These are phyloP conservation scores for Eurois occulta DNA, from an alignment of 2,888 invertebrate genomes.

Conservation along the genomic window DNA sequence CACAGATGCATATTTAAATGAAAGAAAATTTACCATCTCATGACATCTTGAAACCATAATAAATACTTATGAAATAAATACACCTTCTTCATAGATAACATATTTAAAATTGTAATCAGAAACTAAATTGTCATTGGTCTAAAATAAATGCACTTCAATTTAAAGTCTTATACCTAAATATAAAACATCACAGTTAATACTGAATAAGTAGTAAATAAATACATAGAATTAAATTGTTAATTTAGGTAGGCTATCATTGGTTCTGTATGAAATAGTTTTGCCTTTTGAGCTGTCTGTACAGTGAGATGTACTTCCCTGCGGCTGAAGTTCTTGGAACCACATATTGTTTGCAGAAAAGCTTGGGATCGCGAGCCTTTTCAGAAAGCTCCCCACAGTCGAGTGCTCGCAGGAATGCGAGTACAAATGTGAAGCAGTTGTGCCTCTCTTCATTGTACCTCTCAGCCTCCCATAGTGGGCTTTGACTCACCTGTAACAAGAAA, in stretches of 20 bases:
- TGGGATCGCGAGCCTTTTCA: slow-evolving; percentile 92
- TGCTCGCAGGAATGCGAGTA: slow-evolving; percentile 94
- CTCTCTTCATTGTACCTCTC: slow-evolving; percentile 93
- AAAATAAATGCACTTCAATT: slow-evolving; percentile 88
- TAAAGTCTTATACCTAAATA: slow-evolving; percentile 83
- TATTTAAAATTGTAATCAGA: slow-evolving; percentile 67
- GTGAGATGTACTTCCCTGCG: slow-evolving; percentile 95
- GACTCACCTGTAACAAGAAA: slow-evolving; percentile 83
- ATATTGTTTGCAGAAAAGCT: slow-evolving; percentile 94
- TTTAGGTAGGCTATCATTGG: slow-evolving; percentile 80
- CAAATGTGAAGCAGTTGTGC: slow-evolving; percentile 97
- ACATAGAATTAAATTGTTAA: slow-evolving; percentile 72
- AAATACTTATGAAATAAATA: slow-evolving; percentile 64
- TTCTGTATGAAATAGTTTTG: slow-evolving; percentile 87
- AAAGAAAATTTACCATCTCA: slow-evolving; percentile 44
- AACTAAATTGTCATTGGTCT: slow-evolving; percentile 84
- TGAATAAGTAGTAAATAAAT: slow-evolving; percentile 85
- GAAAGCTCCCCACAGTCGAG: slow-evolving; percentile 93
- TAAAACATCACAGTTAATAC: slow-evolving; percentile 89
- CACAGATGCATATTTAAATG: slow-evolving; percentile 45
- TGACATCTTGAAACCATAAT: slow-evolving; percentile 51
- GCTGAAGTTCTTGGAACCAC: slow-evolving; percentile 95
- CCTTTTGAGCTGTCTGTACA: slow-evolving; percentile 93
- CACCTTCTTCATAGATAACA: slow-evolving; percentile 61
- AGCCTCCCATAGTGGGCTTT: slow-evolving; percentile 92